Conservation (phyloP, 2,113 vertebrate species). For the Macaca nemestrina region DNA sequence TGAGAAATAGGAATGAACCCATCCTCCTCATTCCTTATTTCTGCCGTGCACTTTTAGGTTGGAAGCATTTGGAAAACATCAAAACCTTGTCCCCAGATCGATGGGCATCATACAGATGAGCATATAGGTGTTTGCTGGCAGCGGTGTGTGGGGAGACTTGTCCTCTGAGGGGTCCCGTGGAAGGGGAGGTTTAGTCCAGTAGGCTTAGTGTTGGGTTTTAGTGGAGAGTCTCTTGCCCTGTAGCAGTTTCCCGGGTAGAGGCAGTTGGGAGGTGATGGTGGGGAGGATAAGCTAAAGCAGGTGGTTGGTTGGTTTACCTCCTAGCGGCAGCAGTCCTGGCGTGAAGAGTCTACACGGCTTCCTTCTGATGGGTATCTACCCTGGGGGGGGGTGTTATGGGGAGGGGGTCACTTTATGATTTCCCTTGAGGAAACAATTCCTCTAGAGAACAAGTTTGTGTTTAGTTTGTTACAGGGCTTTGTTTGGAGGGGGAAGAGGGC, state of each 20-base stretch:
- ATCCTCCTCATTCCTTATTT: not conserved
- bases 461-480: constrained; percentile 71
- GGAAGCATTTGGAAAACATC: not conserved
- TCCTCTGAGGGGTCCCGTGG: not conserved
- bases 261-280: too few relatives aligned
- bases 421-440: constrained; percentile 74
- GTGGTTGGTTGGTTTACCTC: not conserved
- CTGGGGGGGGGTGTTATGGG: not conserved
- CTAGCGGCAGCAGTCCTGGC: not conserved
- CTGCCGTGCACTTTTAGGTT: not conserved
- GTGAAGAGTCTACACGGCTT: not conserved
- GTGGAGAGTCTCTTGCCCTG: not conserved
- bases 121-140: not conserved
- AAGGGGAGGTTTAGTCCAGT: not conserved
- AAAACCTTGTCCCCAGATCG: not conserved
- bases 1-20: not conserved
- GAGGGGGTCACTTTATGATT: constrained; percentile 55
- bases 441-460: constrained; percentile 51
- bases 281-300: not conserved
- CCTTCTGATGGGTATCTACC: not conserved
- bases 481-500: constrained; percentile 41
- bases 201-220: not conserved
- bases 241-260: not conserved
- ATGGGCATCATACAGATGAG: not conserved
- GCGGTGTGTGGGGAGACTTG: not conserved